Evolutionary conservation across 2,888 invertebrate species (phyloP), one percentile per base, ranked within the genome.

Genomic region (Poecilus cupreus): DNA sequence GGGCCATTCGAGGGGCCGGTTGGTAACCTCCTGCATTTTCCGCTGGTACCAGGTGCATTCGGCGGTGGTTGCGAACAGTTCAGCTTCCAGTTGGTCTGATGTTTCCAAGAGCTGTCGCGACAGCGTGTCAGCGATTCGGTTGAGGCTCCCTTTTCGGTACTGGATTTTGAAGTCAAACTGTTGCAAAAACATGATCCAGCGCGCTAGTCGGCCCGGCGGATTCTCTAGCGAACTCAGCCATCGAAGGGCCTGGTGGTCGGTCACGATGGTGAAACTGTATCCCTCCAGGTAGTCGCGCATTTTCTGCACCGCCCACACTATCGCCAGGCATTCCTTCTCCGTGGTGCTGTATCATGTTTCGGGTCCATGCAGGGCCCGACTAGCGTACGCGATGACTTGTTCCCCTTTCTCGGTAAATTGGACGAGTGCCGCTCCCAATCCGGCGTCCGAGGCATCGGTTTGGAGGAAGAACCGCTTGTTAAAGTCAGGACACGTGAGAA

Each of bases 401-500:
- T 70, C 78, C n/a, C 37, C 10, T 2, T 32, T 54, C 0, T 78
- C 76, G 0, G 37, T 22, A 18, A 51, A 24, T 76, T 83, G 80
- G 11, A 43, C 20, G 10, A 83, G 70, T 32, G 64, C 82, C 13
- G 80, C 68, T 8, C 82, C 83, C 13, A 83, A 16, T 11, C 82
- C 82, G 0, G 8, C 22, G 11, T 68, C 68, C 10, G 79, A 77
- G 4, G 78, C 81, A 54, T 81, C 82, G 18, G 82, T 83, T 39
- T 83, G 82, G 8, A 83, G 64, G 4, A 16, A 22, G 49, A 83
- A 83, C 26, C 57, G 39, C 8, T 81, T 82, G 0, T 49, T 11
- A 37, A 84, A 85, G 77, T 85, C 83, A 0, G 84, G 83, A 22
- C 83, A 82, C 0, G 72, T 13, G 0, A 85, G 57, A 0, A 83